phyloP scores from a whole-genome alignment of 2,888 invertebrate species.

The Trissoscelio sp. region DNA sequence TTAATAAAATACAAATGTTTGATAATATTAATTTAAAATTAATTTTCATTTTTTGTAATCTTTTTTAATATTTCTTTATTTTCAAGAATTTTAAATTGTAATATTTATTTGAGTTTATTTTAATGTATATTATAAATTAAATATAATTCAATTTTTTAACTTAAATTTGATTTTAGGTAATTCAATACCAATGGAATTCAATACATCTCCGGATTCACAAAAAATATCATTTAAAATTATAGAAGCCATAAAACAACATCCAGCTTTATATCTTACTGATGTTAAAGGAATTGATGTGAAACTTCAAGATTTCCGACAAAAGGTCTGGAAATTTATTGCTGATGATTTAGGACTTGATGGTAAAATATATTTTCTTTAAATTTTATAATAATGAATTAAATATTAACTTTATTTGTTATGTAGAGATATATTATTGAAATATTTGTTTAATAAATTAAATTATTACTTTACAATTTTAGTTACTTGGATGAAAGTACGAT shows the following conservation, averaged over 20 bases:
- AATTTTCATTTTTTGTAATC: background rate
- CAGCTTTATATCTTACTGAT: slow-evolving; percentile 80
- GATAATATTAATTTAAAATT: background rate
- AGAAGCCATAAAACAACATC: slow-evolving; percentile 81
- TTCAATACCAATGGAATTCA: no score
- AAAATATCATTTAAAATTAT: slow-evolving; percentile 81
- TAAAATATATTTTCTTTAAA: slow-evolving; percentile 59
- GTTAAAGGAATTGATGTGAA: slow-evolving; percentile 79
- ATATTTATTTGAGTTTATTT: no score
- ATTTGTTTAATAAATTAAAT: no score
- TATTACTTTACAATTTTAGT: slow-evolving; percentile 75
- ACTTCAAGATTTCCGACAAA: slow-evolving; percentile 80
- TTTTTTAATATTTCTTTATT: no score
- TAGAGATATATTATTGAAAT: background rate
- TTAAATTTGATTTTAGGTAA: background rate
- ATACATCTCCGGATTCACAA: slow-evolving; percentile 80
- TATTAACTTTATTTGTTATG: background rate
- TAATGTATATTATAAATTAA: no score
- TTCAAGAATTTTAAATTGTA: no score
- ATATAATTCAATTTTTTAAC: no score
- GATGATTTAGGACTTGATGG: slow-evolving; percentile 80
- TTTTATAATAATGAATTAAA: background rate
- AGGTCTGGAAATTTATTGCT: slow-evolving; percentile 81
- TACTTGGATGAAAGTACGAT: slow-evolving; percentile 79
- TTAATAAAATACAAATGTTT: slow-evolving; percentile 2